Percentiles rank a stretch among this genome's conserved stretches.
Conservation (phyloP, 1,140 invertebrate species). For the Orchesella cincta region DNA sequence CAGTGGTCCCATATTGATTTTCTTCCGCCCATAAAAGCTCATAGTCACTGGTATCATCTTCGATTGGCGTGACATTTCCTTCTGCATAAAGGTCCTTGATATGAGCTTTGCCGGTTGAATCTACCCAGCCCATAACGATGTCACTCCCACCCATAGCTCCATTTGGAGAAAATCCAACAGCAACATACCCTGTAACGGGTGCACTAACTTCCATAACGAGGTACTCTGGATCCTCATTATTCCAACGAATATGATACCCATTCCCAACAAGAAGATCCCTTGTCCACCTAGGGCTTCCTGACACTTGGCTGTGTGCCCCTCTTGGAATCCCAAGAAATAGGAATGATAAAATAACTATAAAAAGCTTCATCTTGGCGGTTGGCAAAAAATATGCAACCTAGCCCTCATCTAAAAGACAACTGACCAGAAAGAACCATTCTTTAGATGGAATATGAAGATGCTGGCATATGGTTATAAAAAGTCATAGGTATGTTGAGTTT, state of each 20-base stretch:
- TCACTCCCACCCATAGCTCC: conserved; percentile 75
- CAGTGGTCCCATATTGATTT: conserved; percentile 74
- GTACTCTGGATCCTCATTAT: conserved; percentile 27
- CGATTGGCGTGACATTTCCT: conserved; percentile 65
- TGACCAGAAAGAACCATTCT: no score
- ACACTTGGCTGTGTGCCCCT: no score
- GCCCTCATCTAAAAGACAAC: no score
- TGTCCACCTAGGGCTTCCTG: no score
- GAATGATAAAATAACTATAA: no score
- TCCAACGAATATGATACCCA: conserved; percentile 29
- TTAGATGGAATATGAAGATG: no score
- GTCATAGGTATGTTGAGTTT: no score
- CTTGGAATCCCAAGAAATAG: no score
- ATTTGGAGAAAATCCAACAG: conserved; percentile 71
- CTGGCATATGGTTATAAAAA: no score
- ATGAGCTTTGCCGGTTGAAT: conserved; percentile 64
- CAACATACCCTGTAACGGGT: conserved; percentile 70
- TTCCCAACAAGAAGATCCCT: neutral
- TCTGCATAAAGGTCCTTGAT: conserved; percentile 77
- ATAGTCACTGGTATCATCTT: conserved; percentile 75
- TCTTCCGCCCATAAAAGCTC: conserved; percentile 69
- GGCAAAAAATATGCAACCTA: no score
- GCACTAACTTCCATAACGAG: conserved; percentile 55
- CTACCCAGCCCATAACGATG: conserved; percentile 78
- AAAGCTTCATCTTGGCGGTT: no score